Evolutionary conservation across 92 coral and sea anemone genomes (phyloP), one percentile per base, ranked within the genome.

Genomic region (Epizoanthus scotinus): DNA sequence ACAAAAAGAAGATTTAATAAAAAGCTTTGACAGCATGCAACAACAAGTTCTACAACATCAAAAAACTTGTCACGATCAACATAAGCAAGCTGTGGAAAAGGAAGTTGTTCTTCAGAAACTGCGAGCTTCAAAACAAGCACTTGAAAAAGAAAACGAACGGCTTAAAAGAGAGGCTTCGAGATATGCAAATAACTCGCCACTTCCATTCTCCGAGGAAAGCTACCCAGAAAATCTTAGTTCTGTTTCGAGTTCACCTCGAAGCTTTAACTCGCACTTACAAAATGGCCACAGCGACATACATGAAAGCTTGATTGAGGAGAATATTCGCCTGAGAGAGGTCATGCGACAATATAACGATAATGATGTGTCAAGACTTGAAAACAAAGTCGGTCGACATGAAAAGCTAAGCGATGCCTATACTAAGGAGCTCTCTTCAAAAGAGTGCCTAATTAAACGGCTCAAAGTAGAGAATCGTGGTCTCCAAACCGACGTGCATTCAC

Each of bases 361-460:
- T 21, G 92, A 90, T 53, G 79, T 78, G 49, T 81, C 87, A 42
- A 79, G 90, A 65, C 82, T 92, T 36, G 97, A 92, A 63, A 79
- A 93, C 22, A 92, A 92, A 71, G 91, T 90, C 17, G 94, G 84
- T 26, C 67, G 87, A 7, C 97, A 92, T 54, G 85, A 85, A 75
- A 83, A 90, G 63, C 61, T 92, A 26, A 87, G 92, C 80, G 91
- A 95, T 58, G 88, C 98, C 27, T 95, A 89, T 38, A 86, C 90
- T 87, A 95, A 91, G 69, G 99, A 95, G 67, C 78, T 95, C 14
- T 60, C 70, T 49, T 90, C 99, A 8, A 95, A 95, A 68, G 96
- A 95, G 54, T 71, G 74, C 61, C 77, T 89, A 65, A 88, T 95
- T n/a, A 93, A 83, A 78, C 83, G 95, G 67, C 84, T 95, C 58